Base-by-base conservation (phyloP, 2,888 invertebrate species). In the Brachynemurus nebulosus region DNA sequence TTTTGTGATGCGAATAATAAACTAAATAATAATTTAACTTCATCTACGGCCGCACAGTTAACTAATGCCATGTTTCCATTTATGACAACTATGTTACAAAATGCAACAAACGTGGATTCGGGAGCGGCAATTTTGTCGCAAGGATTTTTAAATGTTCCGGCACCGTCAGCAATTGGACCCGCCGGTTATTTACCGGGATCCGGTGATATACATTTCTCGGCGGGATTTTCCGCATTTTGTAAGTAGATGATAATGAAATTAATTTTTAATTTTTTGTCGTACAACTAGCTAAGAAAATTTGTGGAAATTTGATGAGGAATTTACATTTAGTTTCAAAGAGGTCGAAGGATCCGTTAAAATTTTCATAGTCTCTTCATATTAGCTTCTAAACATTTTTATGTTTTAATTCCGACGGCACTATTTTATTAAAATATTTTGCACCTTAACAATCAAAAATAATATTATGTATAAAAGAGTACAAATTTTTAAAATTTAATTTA, bases 171-270 rank as follows among this genome's bases (percentile, higher is more conserved):
- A 2, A n/a, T 12, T 12, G 14, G 14, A 12, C 14, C n/a, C 14
- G 14, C 14, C 14, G 30, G 30, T 11, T n/a, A 14, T 2, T 7
- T 14, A 11, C n/a, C 14, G n/a, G 11, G n/a, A 30, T 6, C 30
- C n/a, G 14, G 14, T 30, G 69, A 74, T 54, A 52, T 72, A 27
- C 74, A 74, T 2, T 77, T 78, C 47, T 75, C 77, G 4, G 71
- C 72, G 38, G 73, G 72, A 11, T 63, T 73, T 34, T 71, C 72
- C 36, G 73, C 73, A 34, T 73, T 73, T 50, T 55, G 73, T 73
- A 54, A 72, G 73, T 71, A n/a, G n/a, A n/a, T n/a, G n/a, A n/a
- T n/a, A n/a, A n/a, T 47, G 14, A 30, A 30, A 6, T 37, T 17
- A 3, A n/a, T 4, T 30, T 30, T 30, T 30, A n/a, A 25, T 11